A percentile compares a stretch with the other conserved stretches of the same genome.
These are phyloP conservation scores for Heterotis niloticus DNA, from an alignment of 2,113 vertebrate genomes.

Conservation along the genomic window DNA sequence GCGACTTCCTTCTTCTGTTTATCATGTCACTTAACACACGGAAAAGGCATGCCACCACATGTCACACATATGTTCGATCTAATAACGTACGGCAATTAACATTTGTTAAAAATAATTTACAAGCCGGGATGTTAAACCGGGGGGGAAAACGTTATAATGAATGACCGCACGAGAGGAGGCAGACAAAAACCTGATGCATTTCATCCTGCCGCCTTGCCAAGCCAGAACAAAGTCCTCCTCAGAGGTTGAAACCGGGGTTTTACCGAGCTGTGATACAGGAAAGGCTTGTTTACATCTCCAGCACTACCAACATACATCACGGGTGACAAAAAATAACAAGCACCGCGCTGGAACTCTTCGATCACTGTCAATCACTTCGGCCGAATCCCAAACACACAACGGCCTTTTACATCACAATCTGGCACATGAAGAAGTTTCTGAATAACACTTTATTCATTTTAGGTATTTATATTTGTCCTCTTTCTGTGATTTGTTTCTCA, in stretches of 20 bases:
- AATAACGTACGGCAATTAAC: conserved; percentile 47
- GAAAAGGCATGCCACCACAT: conserved; percentile 50
- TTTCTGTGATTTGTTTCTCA: conserved; percentile 47
- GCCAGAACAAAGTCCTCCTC: conserved; percentile 56
- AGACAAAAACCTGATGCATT: conserved; percentile 41
- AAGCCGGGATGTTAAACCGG: conserved; percentile 38
- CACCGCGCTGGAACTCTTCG: conserved; percentile 70
- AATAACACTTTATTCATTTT: conserved; percentile 12
- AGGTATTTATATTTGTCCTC: conserved; percentile 20
- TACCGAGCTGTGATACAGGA: conserved; percentile 70
- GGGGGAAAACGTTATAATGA: conserved; percentile 30
- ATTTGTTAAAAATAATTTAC: conserved; percentile 55
- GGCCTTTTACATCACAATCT: conserved; percentile 56
- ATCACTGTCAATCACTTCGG: conserved; percentile 78
- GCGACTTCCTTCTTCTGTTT: conserved; percentile 36
- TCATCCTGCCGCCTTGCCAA: conserved; percentile 48
- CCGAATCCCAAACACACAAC: conserved; percentile 71
- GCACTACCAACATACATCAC: conserved; percentile 78
- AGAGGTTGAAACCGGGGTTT: conserved; percentile 65
- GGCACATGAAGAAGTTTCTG: conserved; percentile 48
- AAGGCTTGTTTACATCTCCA: conserved; percentile 78
- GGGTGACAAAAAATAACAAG: conserved; percentile 77
- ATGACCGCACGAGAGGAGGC: conserved; percentile 31
- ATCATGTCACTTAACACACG: conserved; percentile 43
- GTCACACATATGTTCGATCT: conserved; percentile 44